Percentiles rank a stretch among this genome's conserved stretches.
Conservation (phyloP, 2,113 vertebrate species). For the Semnornis frantzii region DNA sequence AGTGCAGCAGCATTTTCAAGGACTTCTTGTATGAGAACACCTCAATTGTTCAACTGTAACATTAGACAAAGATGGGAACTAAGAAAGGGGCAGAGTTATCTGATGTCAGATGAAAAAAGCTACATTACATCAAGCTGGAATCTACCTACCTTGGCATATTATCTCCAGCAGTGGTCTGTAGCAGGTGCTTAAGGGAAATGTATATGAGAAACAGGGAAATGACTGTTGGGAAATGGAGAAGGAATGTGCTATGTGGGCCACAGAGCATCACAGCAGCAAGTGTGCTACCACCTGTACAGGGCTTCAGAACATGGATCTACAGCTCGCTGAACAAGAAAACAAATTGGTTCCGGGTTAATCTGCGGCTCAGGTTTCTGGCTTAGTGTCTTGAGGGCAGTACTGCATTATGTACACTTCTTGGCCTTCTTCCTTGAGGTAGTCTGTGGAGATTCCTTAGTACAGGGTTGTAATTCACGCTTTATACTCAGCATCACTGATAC, state of each 20-base stretch:
- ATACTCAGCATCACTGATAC: not conserved
- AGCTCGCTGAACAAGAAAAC: not conserved
- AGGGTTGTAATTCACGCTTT: not conserved
- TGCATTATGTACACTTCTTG: rapidly evolving
- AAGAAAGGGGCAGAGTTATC: not conserved
- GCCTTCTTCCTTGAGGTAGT: not conserved
- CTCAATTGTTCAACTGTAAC: rapidly evolving
- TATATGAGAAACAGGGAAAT: not conserved
- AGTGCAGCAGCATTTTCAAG: not conserved
- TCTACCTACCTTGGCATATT: not conserved
- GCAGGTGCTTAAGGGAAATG: not conserved
- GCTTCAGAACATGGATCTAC: not conserved
- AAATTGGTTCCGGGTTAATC: not conserved
- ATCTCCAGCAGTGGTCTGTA: not conserved
- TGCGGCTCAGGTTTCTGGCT: not conserved
- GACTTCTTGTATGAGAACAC: not conserved
- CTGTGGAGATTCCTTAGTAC: not conserved
- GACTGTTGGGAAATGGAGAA: not conserved
- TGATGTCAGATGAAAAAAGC: not conserved
- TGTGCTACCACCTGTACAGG: not conserved
- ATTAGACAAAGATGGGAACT: not conserved
- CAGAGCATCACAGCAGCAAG: not conserved
- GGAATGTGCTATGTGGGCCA: rapidly evolving
- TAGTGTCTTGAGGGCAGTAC: rapidly evolving
- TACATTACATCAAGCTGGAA: not conserved